phyloP scores from a whole-genome alignment of 2,888 invertebrate species.

The Spisula subtruncata region DNA sequence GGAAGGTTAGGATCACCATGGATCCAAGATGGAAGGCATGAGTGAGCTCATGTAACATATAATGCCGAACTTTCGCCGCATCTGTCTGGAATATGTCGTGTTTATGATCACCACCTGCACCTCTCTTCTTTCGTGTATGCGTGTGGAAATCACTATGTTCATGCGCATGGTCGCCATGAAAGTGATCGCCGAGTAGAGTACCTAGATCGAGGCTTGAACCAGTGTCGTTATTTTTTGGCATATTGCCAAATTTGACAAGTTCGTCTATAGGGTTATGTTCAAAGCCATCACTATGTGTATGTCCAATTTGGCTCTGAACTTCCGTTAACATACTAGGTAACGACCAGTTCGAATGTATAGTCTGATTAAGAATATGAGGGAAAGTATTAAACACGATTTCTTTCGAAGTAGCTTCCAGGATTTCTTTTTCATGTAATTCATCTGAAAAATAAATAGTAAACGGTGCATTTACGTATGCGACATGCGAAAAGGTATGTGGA shows the following conservation, averaged over 20 bases:
- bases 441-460: conserved; percentile 69
- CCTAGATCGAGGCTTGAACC: conserved; percentile 21
- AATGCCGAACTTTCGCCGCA: conserved; percentile 75
- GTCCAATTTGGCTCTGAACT: conserved; percentile 62
- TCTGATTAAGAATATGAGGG: conserved; percentile 72
- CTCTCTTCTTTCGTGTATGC: conserved; percentile 60
- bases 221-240: conserved; percentile 49
- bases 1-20: conserved; percentile 81
- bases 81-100: conserved; percentile 71
- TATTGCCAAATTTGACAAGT: conserved; percentile 50
- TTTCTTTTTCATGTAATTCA: conserved; percentile 79
- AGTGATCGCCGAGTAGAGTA: conserved; percentile 17
- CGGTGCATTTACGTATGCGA: background rate
- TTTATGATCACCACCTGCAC: conserved; percentile 72
- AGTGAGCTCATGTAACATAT: conserved; percentile 80
- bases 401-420: conserved; percentile 75
- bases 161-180: conserved; percentile 57
- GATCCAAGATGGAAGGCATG: conserved; percentile 83
- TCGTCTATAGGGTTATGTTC: conserved; percentile 55
- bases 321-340: conserved; percentile 73
- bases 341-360: conserved; percentile 70
- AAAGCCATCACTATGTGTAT: conserved; percentile 53
- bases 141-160: conserved; percentile 51
- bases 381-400: conserved; percentile 74
- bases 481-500: no score